Evolutionary conservation across 2,888 invertebrate species (phyloP).

Genomic region (Biston stratarius): DNA sequence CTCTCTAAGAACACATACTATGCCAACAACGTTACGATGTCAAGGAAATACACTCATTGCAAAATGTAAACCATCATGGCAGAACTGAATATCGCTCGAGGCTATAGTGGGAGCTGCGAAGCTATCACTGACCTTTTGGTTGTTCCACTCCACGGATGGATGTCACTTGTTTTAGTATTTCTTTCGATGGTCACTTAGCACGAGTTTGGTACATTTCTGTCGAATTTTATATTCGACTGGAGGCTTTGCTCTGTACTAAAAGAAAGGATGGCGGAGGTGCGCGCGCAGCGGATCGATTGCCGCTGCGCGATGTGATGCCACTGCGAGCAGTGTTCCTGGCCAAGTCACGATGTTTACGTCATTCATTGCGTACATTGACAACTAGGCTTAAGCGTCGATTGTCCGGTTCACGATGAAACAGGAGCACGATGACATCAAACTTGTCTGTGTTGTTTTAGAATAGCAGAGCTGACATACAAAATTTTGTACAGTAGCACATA

Average conservation of each 20-base stretch:
- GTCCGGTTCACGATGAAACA: background rate
- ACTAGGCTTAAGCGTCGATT: slow-evolving; percentile 55
- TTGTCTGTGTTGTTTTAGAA: background rate
- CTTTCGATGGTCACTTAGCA: slow-evolving; percentile 71
- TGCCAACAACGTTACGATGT: slow-evolving; percentile 29
- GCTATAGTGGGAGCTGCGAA: background rate
- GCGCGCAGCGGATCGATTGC: slow-evolving; percentile 83
- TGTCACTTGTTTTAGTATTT: slow-evolving; percentile 54
- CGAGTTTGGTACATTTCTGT: slow-evolving; percentile 81
- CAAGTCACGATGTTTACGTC: slow-evolving; percentile 80
- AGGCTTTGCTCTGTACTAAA: slow-evolving; percentile 65
- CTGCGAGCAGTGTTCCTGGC: slow-evolving; percentile 66
- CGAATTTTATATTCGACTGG: slow-evolving; percentile 75
- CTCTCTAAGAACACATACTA: slow-evolving; percentile 38
- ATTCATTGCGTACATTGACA: slow-evolving; percentile 82
- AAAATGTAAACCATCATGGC: slow-evolving; percentile 49
- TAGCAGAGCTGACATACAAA: background rate
- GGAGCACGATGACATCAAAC: background rate
- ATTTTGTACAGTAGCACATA: background rate
- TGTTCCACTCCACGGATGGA: slow-evolving; percentile 47
- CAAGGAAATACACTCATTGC: slow-evolving; percentile 39
- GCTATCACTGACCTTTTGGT: slow-evolving; percentile 62
- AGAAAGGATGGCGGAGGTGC: slow-evolving; percentile 76
- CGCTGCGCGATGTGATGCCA: slow-evolving; percentile 76
- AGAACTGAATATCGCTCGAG: slow-evolving; percentile 29